Evolutionary conservation across 2,797 vertebrate species (phyloP).

Genomic region (Iguana delicatissima): DNA sequence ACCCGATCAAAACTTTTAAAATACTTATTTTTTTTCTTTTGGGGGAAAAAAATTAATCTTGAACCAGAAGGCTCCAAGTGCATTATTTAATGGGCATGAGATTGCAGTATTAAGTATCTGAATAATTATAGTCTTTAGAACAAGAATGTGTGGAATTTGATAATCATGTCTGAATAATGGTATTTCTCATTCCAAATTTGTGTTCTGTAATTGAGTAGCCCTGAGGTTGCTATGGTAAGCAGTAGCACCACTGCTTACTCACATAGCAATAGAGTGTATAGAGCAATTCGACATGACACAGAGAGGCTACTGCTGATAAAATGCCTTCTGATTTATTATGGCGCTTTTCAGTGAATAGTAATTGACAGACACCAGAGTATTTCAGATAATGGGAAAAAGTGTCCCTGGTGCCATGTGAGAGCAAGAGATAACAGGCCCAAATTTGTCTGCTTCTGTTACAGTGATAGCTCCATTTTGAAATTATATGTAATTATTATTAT

Average conservation of each 20-base stretch:
- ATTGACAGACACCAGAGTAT: conserved; percentile 23
- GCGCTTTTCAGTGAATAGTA: neutral
- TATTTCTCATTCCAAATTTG: conserved; percentile 46
- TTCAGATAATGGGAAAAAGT: conserved; percentile 7
- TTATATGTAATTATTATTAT: conserved; percentile 14
- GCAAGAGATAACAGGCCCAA: neutral
- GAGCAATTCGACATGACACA: conserved; percentile 19
- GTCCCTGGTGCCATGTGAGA: conserved; percentile 8
- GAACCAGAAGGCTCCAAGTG: conserved; percentile 24
- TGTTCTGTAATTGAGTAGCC: conserved; percentile 52
- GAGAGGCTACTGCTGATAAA: conserved; percentile 18
- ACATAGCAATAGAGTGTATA: conserved; percentile 18
- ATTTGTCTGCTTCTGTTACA: conserved; percentile 20
- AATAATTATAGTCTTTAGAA: conserved; percentile 68
- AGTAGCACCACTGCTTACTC: neutral
- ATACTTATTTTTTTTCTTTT: conserved; percentile 19
- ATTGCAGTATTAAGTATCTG: conserved; percentile 61
- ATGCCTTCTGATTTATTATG: neutral
- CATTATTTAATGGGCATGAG: conserved; percentile 54
- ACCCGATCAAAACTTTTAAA: conserved; percentile 33
- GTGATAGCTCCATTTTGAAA: conserved; percentile 19
- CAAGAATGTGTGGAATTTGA: conserved; percentile 40
- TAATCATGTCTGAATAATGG: conserved; percentile 66
- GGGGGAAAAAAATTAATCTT: neutral
- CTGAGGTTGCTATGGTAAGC: conserved; percentile 66